phyloP scores from a whole-genome alignment of 2,113 vertebrate genomes.

The Leucosticte australis region DNA sequence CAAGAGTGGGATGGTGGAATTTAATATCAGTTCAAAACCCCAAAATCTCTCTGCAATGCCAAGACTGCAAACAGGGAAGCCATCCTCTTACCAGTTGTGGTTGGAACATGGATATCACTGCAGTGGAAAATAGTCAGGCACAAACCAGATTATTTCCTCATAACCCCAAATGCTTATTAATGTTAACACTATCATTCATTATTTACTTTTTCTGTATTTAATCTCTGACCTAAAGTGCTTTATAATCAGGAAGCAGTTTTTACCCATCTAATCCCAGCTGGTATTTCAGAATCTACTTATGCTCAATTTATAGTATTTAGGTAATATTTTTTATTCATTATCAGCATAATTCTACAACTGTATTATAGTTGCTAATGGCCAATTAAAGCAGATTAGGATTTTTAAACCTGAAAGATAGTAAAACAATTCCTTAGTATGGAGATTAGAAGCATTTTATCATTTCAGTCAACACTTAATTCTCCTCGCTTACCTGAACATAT shows the following conservation, averaged over 20 bases:
- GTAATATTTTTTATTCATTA: slow-evolving; percentile 12
- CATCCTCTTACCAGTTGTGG: not conserved
- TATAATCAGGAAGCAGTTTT: not conserved
- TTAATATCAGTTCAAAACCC: not conserved
- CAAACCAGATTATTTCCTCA: not conserved
- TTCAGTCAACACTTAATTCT: not conserved
- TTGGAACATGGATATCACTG: not conserved
- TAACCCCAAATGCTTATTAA: not conserved
- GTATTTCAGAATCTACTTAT: not conserved
- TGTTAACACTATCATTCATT: not conserved
- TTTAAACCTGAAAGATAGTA: not conserved
- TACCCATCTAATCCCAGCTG: not conserved
- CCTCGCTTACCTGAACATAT: not conserved
- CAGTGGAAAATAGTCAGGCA: not conserved
- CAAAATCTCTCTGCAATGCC: not conserved
- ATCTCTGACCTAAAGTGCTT: not conserved
- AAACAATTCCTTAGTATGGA: not conserved
- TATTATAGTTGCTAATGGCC: not conserved
- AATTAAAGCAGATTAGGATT: slow-evolving; percentile 23
- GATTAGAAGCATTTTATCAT: not conserved
- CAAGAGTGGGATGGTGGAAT: not conserved
- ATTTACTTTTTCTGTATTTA: not conserved
- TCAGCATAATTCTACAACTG: not conserved
- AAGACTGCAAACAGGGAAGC: not conserved
- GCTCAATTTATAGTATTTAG: not conserved